phyloP scores from a whole-genome alignment of 92 coral and sea anemone species.

The Plumapathes pennacea region DNA sequence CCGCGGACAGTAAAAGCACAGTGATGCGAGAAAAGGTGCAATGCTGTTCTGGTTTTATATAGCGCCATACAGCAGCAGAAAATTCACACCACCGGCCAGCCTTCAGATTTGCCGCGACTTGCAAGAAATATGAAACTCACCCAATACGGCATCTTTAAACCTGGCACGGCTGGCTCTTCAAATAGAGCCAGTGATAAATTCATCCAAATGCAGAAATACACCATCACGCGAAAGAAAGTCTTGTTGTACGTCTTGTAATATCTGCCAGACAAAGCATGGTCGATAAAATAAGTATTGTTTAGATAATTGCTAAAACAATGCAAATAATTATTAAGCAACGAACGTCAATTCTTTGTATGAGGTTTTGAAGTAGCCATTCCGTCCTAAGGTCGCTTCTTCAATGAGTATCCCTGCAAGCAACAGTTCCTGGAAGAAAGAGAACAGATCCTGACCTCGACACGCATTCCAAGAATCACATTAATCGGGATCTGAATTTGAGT shows the following conservation, averaged over 20 bases:
- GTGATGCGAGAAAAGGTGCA: too few species aligned
- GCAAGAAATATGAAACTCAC: too few species aligned
- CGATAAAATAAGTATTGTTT: too few species aligned
- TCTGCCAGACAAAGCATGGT: constrained; percentile 22
- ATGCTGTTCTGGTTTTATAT: too few species aligned
- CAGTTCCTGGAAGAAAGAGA: constrained; percentile 75
- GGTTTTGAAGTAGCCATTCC: constrained; percentile 81
- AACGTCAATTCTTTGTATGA: constrained; percentile 77
- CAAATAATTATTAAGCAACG: not conserved
- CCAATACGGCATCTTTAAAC: constrained; percentile 87
- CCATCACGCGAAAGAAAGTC: constrained; percentile 48
- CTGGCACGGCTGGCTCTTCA: constrained; percentile 89
- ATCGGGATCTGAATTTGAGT: not conserved
- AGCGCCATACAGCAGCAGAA: too few species aligned
- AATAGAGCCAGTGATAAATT: constrained; percentile 77
- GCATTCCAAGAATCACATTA: constrained; percentile 1
- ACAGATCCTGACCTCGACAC: not conserved
- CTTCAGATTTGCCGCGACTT: too few species aligned
- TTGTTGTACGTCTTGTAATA: constrained; percentile 81
- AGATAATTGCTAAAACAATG: too few species aligned
- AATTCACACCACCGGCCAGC: too few species aligned
- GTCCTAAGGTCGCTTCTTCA: constrained; percentile 87
- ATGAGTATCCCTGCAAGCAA: constrained; percentile 78
- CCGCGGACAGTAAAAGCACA: too few species aligned
- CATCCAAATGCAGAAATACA: constrained; percentile 69